These are phyloP conservation scores for Irena cyanogastra DNA, from an alignment of 2,113 vertebrate species.

Conservation along the genomic window DNA sequence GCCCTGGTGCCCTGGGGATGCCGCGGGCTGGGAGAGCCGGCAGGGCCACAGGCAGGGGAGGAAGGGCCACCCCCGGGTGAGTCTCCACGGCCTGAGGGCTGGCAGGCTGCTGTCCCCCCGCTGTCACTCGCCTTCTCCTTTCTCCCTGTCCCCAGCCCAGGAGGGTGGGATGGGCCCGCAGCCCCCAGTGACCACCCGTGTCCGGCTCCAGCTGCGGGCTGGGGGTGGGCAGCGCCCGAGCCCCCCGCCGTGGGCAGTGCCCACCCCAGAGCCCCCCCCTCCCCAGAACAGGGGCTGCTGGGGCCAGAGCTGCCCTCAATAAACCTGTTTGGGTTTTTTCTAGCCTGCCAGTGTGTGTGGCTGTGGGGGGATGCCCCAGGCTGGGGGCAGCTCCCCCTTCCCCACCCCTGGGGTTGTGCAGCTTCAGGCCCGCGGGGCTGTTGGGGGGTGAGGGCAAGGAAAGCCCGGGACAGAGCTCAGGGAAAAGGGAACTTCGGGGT, in stretches of 20 bases:
- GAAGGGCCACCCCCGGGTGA: neutral
- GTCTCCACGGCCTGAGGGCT: too few species aligned
- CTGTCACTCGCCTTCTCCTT: neutral
- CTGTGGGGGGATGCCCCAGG: neutral
- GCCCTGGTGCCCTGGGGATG: fast-evolving
- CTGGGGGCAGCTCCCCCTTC: neutral
- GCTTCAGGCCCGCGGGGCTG: neutral
- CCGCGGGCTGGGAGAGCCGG: neutral
- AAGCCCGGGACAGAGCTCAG: neutral
- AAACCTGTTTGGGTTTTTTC: neutral
- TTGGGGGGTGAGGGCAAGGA: neutral
- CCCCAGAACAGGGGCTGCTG: neutral
- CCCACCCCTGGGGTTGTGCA: neutral
- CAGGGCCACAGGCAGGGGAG: neutral
- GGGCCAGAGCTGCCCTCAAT: neutral
- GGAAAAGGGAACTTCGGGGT: neutral
- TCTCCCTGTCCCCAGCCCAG: neutral
- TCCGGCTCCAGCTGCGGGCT: neutral
- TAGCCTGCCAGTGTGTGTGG: neutral
- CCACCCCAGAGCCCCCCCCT: neutral
- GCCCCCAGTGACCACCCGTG: fast-evolving
- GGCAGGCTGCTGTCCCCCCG: neutral
- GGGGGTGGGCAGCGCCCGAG: neutral
- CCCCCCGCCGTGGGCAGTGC: fast-evolving
- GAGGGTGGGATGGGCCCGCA: neutral